Evolutionary conservation across 2,797 vertebrate species (phyloP).

Genomic region (Staurois parvus): DNA sequence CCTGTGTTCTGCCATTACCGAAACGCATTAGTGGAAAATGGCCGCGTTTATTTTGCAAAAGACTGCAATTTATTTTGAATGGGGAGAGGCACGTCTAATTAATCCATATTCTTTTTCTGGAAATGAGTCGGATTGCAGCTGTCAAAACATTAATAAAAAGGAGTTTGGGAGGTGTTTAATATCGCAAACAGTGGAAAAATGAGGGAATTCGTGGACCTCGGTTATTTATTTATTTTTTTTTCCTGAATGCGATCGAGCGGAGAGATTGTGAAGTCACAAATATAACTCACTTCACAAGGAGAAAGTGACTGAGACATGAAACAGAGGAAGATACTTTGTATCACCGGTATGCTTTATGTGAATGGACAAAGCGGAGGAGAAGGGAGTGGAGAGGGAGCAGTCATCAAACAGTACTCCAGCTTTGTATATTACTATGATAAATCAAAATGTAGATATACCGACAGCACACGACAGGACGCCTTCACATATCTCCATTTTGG

Average conservation of each 20-base stretch:
- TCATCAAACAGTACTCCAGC: too few relatives aligned
- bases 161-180: slow-evolving; percentile 39
- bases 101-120: slow-evolving; percentile 14
- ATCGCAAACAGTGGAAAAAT: slow-evolving; percentile 29
- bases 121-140: slow-evolving; percentile 25
- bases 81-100: slow-evolving; percentile 15
- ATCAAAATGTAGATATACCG: too few relatives aligned
- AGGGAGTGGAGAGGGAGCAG: too few relatives aligned
- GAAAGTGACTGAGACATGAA: background rate
- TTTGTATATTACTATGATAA: too few relatives aligned
- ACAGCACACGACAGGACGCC: too few relatives aligned
- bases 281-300: slow-evolving; percentile 21
- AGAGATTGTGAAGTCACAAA: background rate
- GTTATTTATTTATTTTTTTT: background rate
- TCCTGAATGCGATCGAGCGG: background rate
- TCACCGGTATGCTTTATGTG: too few relatives aligned
- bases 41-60: slow-evolving; percentile 30
- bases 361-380: too few relatives aligned
- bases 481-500: too few relatives aligned
- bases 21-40: background rate
- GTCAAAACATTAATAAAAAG: slow-evolving; percentile 50
- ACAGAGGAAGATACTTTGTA: background rate
- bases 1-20: slow-evolving; percentile 17
- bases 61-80: slow-evolving; percentile 45
- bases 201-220: background rate